Percentiles rank a stretch among this genome's conserved stretches.
Conservation (phyloP, 2,797 vertebrate species). For the Ceryle rudis region DNA sequence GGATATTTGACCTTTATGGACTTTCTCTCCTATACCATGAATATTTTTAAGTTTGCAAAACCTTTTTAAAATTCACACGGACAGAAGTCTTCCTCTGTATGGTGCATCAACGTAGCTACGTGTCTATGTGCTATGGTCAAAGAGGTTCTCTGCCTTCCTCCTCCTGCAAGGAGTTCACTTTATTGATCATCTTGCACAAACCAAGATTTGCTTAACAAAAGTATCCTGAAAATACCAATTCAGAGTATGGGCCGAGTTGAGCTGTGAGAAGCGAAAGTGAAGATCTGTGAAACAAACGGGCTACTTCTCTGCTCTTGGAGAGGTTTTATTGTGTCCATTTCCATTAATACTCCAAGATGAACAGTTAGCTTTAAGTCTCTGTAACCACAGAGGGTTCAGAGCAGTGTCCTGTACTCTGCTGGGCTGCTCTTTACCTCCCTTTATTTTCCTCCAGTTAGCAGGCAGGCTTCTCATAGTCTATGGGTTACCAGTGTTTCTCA, state of each 20-base stretch:
- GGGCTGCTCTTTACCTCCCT: neutral
- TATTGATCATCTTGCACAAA: neutral
- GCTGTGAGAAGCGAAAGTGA: neutral
- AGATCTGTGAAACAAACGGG: neutral
- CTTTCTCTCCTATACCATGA: neutral
- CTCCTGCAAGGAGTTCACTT: neutral
- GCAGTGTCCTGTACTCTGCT: neutral
- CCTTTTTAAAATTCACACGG: neutral
- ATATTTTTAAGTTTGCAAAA: neutral
- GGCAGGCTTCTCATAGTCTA: neutral
- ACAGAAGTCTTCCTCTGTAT: neutral
- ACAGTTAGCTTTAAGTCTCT: neutral
- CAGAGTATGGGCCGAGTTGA: neutral
- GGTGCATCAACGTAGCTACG: accelerated
- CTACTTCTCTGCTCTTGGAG: neutral
- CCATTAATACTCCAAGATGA: neutral
- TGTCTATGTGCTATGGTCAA: neutral
- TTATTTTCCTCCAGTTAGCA: neutral
- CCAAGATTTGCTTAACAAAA: neutral
- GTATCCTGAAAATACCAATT: neutral
- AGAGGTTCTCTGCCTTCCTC: neutral
- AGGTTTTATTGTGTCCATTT: neutral
- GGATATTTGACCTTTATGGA: neutral
- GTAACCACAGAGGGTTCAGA: neutral
- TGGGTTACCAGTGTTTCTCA: neutral